A percentile compares a stretch with the other conserved stretches of the same genome.
Conservation (phyloP, 2,113 vertebrate species). For the Hassar affinis region DNA sequence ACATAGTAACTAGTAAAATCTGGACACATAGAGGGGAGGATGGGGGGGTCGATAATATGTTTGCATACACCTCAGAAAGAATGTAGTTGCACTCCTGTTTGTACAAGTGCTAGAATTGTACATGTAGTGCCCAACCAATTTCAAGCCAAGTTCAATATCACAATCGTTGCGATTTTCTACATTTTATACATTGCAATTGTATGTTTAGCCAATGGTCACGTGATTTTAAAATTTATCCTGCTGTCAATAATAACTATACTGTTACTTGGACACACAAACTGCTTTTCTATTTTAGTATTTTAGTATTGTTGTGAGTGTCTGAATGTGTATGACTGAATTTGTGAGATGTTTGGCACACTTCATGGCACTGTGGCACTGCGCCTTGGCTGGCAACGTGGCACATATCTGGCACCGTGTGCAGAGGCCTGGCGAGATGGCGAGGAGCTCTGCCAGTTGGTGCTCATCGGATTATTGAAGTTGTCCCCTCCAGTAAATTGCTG, state of each 20-base stretch:
- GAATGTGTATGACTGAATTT: conserved; percentile 40
- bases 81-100: too few relatives aligned
- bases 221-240: not conserved
- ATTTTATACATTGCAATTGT: too few relatives aligned
- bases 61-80: too few relatives aligned
- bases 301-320: conserved; percentile 1
- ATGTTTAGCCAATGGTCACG: too few relatives aligned
- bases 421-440: conserved; percentile 48
- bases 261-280: not conserved
- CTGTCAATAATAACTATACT: not conserved
- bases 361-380: conserved; percentile 60
- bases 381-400: conserved; percentile 59
- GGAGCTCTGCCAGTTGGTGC: conserved; percentile 64
- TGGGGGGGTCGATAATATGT: too few relatives aligned
- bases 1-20: too few relatives aligned
- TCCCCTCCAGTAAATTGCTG: conserved; percentile 59
- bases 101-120: too few relatives aligned
- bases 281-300: not conserved
- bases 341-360: conserved; percentile 57
- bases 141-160: not conserved
- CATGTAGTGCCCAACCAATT: not conserved
- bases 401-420: conserved; percentile 56
- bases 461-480: conserved; percentile 62
- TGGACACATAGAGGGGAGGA: too few relatives aligned
- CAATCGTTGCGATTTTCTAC: not conserved